Base-by-base conservation (phyloP, 2,113 vertebrate species). In the Macquaria ambigua region DNA sequence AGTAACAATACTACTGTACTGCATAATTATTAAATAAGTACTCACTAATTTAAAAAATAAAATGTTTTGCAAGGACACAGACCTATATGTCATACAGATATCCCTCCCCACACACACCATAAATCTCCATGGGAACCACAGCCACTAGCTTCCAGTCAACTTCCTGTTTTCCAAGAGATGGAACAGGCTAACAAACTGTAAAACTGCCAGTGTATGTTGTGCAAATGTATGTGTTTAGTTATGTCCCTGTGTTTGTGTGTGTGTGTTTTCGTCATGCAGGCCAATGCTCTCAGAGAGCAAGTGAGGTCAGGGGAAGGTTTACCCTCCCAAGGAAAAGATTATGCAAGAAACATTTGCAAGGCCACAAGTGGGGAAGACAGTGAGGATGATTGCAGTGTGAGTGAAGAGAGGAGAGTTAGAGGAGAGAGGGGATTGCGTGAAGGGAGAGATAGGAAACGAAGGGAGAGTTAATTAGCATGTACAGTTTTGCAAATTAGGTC, bases 101-200 rank as follows among this genome's bases (percentile, higher is more conserved):
- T 5, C 50, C 6, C n/a, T n/a, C 50, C 16, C 31, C 9, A 53
- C 14, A 23, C 39, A 69, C 25, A 46, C 9, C 15, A 5, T 52
- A 8, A 48, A 25, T 62, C 46, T 74, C 31, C 74, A 37, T 84
- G 71, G 52, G 68, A 86, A 75, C 64, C 28, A 20, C 62, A 25
- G 25, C 37, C 14, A 7, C 20, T 50, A 31, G 72, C 69, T 74
- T 73, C 48, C 62, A 77, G 39, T 61, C 21, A 53, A 73, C 77
- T 74, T 90, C 77, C 81, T 82, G 81, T 89, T 87, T 88, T 74
- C 69, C 55, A 79, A 80, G 73, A 76, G 53, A 84, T 62, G 8
- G 10, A 62, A 18, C 12, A 28, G 75, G 50, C 62, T 50, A 21
- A 56, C 39, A 80, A 74, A 50, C n/a, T 52, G 11, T 73, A 34